Percentiles rank a stretch among this genome's conserved stretches.
These are phyloP conservation scores for Clytia hemisphaerica DNA, from an alignment of 30 jellyfish, hydroid and myxozoan species.

Conservation along the genomic window DNA sequence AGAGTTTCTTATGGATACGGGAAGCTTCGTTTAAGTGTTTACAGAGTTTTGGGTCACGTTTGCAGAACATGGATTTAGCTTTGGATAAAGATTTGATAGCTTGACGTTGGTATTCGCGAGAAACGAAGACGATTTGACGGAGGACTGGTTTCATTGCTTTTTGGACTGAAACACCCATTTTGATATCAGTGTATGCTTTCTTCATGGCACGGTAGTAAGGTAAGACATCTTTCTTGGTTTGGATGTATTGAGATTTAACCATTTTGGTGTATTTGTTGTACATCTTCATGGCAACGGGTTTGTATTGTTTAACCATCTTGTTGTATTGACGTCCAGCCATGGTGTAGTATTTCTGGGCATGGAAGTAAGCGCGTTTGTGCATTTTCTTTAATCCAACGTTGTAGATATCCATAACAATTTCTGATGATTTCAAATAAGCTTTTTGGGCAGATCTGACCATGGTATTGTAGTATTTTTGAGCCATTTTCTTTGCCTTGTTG, in stretches of 20 bases:
- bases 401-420: not conserved
- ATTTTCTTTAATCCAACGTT: not conserved
- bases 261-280: not conserved
- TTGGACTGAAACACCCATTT: conserved; percentile 4
- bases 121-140: conserved; percentile 2
- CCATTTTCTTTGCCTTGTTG: not conserved
- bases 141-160: conserved; percentile 19
- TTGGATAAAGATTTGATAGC: not conserved
- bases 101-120: conserved; percentile 3
- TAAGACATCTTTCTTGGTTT: not conserved
- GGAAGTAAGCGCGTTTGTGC: not conserved
- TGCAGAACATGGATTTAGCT: not conserved
- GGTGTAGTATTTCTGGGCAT: not conserved
- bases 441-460: not conserved
- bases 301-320: not conserved
- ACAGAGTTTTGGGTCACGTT: not conserved
- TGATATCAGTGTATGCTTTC: not conserved
- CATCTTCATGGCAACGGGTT: not conserved
- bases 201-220: conserved; percentile 1
- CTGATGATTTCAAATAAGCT: not conserved
- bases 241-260: not conserved
- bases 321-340: not conserved
- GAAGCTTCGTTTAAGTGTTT: conserved; percentile 7
- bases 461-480: not conserved
- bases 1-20: not conserved